phyloP scores from a whole-genome alignment of 2,888 invertebrate species.

The Cerastis leucographa region DNA sequence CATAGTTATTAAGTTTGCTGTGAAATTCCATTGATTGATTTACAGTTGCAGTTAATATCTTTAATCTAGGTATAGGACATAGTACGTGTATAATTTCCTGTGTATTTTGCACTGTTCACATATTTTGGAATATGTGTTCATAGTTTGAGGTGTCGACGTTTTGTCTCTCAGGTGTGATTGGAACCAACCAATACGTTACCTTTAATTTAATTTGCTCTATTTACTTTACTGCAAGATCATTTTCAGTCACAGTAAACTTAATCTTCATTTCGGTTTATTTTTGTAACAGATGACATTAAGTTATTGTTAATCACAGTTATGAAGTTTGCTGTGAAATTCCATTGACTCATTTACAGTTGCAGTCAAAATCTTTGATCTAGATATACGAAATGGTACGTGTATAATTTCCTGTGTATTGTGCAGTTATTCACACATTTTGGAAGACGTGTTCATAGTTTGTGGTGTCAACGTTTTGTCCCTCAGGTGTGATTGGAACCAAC shows the following conservation, averaged over 20 bases:
- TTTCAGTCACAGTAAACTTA: background rate
- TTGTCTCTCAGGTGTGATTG: conserved; percentile 41
- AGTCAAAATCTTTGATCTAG: background rate
- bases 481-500: conserved; percentile 31
- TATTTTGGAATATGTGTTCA: conserved; percentile 9
- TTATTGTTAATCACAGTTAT: background rate
- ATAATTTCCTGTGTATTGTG: background rate
- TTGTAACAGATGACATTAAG: background rate
- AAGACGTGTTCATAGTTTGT: conserved; percentile 2
- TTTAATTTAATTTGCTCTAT: conserved; percentile 29
- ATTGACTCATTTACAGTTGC: background rate
- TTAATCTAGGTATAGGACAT: background rate
- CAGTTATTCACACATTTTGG: conserved; percentile 12
- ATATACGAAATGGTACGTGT: background rate
- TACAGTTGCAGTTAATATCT: background rate
- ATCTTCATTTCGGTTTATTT: background rate
- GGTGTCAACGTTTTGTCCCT: conserved; percentile 17
- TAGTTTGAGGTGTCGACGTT: background rate
- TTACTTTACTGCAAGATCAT: background rate
- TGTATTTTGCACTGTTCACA: background rate
- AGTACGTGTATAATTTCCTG: background rate
- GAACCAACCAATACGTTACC: conserved; percentile 31
- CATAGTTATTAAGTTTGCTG: background rate
- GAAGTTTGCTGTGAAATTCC: background rate
- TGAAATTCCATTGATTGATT: background rate